Evolutionary conservation across 92 coral and sea anemone genomes (phyloP).

Genomic region (Desmophyllum pertusum): DNA sequence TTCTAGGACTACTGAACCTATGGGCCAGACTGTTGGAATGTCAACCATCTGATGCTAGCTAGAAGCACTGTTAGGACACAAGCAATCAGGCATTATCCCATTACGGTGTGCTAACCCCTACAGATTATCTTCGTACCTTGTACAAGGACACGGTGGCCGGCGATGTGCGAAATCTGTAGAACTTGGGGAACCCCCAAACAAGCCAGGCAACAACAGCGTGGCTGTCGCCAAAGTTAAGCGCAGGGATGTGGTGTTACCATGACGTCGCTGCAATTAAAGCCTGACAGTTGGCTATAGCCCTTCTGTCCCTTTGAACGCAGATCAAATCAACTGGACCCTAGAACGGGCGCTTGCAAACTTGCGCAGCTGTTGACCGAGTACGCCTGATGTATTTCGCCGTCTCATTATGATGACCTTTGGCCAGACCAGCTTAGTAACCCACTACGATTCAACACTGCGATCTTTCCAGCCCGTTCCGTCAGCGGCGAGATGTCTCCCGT

Average conservation of each 20-base stretch:
- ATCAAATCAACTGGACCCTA: slow-evolving; percentile 13
- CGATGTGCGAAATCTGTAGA: slow-evolving; percentile 59
- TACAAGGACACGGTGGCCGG: slow-evolving; percentile 58
- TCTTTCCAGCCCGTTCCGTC: slow-evolving; percentile 40
- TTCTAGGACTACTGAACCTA: slow-evolving; percentile 47
- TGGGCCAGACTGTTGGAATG: slow-evolving; percentile 26
- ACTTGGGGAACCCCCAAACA: slow-evolving; percentile 21
- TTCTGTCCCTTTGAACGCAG: slow-evolving; percentile 25
- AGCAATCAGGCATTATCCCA: slow-evolving; percentile 33
- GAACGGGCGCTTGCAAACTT: slow-evolving; percentile 18
- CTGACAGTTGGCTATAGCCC: background rate
- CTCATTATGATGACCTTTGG: slow-evolving; percentile 41
- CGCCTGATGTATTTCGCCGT: slow-evolving; percentile 34
- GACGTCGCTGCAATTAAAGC: background rate
- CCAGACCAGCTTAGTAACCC: slow-evolving; percentile 31
- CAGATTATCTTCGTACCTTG: slow-evolving; percentile 48
- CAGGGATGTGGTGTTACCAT: background rate
- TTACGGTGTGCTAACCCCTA: slow-evolving; percentile 53
- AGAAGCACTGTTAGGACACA: slow-evolving; percentile 52
- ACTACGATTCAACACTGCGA: slow-evolving; percentile 50
- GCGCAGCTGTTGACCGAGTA: slow-evolving; percentile 17
- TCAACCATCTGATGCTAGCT: slow-evolving; percentile 50
- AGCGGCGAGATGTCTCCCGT: slow-evolving; percentile 29
- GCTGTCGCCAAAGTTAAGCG: background rate
- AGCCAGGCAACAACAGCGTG: slow-evolving; percentile 9